These are phyloP conservation scores for Scolopax mira DNA, from an alignment of 2,113 vertebrate species.

Conservation along the genomic window DNA sequence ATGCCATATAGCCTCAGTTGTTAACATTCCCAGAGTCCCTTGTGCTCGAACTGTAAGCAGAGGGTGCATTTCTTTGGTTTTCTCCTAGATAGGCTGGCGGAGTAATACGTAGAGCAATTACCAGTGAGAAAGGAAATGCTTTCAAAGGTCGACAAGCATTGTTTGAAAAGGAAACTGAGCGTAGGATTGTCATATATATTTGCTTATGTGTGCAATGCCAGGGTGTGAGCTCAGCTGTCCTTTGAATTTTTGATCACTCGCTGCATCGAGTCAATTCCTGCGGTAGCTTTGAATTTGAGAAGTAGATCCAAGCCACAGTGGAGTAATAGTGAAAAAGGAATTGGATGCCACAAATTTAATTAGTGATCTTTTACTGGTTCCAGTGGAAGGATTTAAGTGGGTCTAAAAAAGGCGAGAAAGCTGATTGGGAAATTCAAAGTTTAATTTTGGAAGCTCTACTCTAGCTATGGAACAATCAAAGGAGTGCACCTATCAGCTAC, in stretches of 20 bases:
- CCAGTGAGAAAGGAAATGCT: conserved; percentile 70
- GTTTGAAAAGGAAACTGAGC: conserved; percentile 69
- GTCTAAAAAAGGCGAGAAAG: conserved; percentile 60
- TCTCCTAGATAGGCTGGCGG: conserved; percentile 77
- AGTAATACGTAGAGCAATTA: conserved; percentile 70
- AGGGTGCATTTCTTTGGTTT: conserved; percentile 99
- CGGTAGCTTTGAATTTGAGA: conserved; percentile 64
- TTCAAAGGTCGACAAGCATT: conserved; percentile 67
- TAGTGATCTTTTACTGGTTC: conserved; percentile 46
- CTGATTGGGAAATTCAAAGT: conserved; percentile 66
- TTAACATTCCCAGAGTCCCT: conserved; percentile 95
- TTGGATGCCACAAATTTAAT: conserved; percentile 45
- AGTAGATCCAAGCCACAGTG: conserved; percentile 42
- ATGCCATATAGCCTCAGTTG: conserved; percentile 86
- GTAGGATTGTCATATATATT: conserved; percentile 73
- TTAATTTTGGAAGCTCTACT: conserved; percentile 74
- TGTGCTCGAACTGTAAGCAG: conserved; percentile 91
- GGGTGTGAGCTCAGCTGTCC: conserved; percentile 72
- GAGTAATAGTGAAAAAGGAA: conserved; percentile 39
- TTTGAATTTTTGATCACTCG: conserved; percentile 65
- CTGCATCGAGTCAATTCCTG: conserved; percentile 63
- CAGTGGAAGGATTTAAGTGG: conserved; percentile 55
- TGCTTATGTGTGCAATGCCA: conserved; percentile 74
- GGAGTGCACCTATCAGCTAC: conserved; percentile 97
- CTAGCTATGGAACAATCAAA: conserved; percentile 86